Conservation (phyloP, 2,113 vertebrate species). For the Maccullochella peelii region DNA sequence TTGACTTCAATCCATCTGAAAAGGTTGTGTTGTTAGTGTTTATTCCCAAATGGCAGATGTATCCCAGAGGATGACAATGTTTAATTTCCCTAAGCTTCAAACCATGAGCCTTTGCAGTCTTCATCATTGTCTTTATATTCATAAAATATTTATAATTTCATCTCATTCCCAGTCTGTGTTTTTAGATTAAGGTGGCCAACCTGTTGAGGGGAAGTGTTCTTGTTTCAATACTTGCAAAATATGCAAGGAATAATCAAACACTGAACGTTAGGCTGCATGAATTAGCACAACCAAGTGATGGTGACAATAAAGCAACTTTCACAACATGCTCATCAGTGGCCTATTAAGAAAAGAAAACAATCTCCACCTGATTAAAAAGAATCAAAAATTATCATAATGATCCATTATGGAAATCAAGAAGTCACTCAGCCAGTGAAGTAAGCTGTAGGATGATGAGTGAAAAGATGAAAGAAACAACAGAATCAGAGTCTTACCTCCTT, state of each 20-base stretch:
- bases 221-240: not conserved
- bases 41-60: not conserved
- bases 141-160: not conserved
- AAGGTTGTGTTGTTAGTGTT: not conserved
- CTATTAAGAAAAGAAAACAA: slow-evolving; percentile 6
- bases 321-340: slow-evolving; percentile 17
- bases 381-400: slow-evolving; percentile 21
- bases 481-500: slow-evolving; percentile 62
- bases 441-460: slow-evolving; percentile 10
- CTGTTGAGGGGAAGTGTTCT: slow-evolving; percentile 27
- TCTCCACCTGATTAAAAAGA: slow-evolving; percentile 21
- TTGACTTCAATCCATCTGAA: slow-evolving; percentile 22
- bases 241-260: slow-evolving; percentile 1
- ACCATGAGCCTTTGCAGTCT: not conserved
- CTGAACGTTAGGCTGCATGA: not conserved
- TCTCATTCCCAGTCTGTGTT: not conserved
- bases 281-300: slow-evolving; percentile 7
- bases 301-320: slow-evolving; percentile 23
- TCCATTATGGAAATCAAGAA: slow-evolving; percentile 26
- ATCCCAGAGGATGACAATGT: not conserved
- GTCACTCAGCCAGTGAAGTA: slow-evolving; percentile 26
- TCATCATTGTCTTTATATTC: not conserved
- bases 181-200: not conserved
- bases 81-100: not conserved
- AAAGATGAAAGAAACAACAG: not conserved